Evolutionary conservation across 2,888 invertebrate species (phyloP), one percentile per base, ranked within the genome.

Genomic region (Drosophila pseudotakahashii): DNA sequence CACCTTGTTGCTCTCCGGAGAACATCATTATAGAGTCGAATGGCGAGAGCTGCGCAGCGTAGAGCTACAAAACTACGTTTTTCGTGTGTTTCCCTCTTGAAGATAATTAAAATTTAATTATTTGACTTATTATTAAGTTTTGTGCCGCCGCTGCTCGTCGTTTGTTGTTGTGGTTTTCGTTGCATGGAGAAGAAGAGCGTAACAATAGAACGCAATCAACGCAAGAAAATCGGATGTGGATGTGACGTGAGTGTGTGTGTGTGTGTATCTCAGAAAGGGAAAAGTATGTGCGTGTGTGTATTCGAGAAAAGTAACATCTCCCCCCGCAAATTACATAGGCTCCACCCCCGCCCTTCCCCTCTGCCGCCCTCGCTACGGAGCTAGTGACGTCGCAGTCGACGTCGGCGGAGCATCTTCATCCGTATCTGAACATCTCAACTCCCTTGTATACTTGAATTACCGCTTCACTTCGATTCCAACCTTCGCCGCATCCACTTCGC

Each of bases 381-480:
- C 62, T 62, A 78, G 57, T 63, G 58, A 70, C 61, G 54, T 55
- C 51, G 63, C 14, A 42, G 62, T 55, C 53, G 59, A 32, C 64
- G 60, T 54, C 54, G 47, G 32, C 32, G 30, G 47, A 78, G 81
- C 79, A 80, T 82, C 82, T 80, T 79, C 79, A 78, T 79, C 62
- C 75, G 72, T 72, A 68, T 45, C 64, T 54, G 11, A 42, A 19
- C 19, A 34, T 34, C 34, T 16, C 42, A 23, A 42, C 42, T 54
- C 66, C 42, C 76, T 81, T 78, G 88, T 88, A 88, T 77, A 88
- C 88, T 87, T 88, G 88, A 89, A 85, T 81, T 78, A 81, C 88
- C 75, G 88, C 88, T 89, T 88, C 79, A 85, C 75, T 87, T 78
- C 71, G 77, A 73, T 68, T 85, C 83, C 71, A 86, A 73, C 73